Base-by-base conservation (phyloP, 2,888 invertebrate genomes). In the Chamaedrilus cognettii region DNA sequence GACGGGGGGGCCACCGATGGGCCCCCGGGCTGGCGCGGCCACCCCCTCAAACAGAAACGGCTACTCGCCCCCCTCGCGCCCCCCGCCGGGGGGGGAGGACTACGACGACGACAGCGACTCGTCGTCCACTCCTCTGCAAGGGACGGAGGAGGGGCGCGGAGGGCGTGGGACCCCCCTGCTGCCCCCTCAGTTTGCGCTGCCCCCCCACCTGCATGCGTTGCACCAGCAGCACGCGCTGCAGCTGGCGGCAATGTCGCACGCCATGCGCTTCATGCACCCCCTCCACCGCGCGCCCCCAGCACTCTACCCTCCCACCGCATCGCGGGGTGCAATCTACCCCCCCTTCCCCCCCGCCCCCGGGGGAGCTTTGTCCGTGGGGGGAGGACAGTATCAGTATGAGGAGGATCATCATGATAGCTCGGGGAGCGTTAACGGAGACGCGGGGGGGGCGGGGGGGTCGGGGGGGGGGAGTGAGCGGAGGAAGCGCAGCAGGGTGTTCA, bases 401-500 rank as follows among this genome's bases (percentile, higher is more conserved):
- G 26, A 26, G 26, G 42, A 35, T 26, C 26, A 35, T 42, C 60
- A 60, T 26, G 60, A 30, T 31, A 34, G 58, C 23, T 32, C 11
- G 5, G 23, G 58, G 5, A 32, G 58, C 58, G 34, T 32, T 11
- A 30, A 30, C 32, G 58, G 58, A 15, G 58, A 58, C 30, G 58
- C 58, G 58, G n/a, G n/a, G n/a, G n/a, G n/a, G n/a, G n/a, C n/a
- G n/a, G n/a, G n/a, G n/a, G n/a, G n/a, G n/a, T 11, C 58, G 26
- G 5, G 19, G 11, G 35, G 60, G 19, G 23, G 33, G 32, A 49
- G 23, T 31, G 61, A 51, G 30, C 3, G 61, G 4, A 49, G 33
- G 31, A 61, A 61, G n/a, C 61, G 61, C 49, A 61, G 51, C 51
- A n/a, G 61, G 4, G 61, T 61, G 31, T 61, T 61, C 61, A 61